phyloP scores from a whole-genome alignment of 1,140 invertebrate species.

The Berghia stephanieae region DNA sequence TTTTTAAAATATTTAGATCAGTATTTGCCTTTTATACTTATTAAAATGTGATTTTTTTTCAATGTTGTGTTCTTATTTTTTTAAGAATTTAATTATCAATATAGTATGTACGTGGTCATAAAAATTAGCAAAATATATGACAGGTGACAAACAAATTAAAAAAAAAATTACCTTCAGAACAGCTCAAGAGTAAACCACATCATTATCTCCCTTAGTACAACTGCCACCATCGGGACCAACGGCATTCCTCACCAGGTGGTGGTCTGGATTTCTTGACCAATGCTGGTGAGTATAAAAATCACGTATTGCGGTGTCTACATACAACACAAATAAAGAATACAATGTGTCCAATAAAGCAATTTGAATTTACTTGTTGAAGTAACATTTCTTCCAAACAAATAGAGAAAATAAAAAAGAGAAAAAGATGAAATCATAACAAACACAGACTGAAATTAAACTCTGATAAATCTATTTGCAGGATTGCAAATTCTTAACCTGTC shows the following conservation, averaged over 20 bases:
- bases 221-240: slow-evolving; percentile 88
- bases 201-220: slow-evolving; percentile 72
- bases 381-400: too few species aligned
- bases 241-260: slow-evolving; percentile 80
- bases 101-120: background rate
- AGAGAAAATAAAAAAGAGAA: too few species aligned
- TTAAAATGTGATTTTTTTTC: background rate
- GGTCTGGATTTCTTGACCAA: slow-evolving; percentile 79
- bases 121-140: background rate
- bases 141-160: background rate
- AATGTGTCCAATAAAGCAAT: background rate
- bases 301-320: background rate
- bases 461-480: too few species aligned
- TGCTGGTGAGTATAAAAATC: background rate
- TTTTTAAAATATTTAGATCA: background rate
- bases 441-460: too few species aligned
- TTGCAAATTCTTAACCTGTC: too few species aligned
- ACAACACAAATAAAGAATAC: background rate
- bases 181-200: slow-evolving; percentile 56
- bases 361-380: too few species aligned
- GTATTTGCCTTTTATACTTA: background rate
- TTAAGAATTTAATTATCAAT: background rate
- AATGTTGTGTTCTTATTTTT: background rate
- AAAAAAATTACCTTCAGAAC: slow-evolving; percentile 40
- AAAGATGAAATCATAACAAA: too few species aligned